phyloP scores from a whole-genome alignment of 2,797 vertebrate genomes.

The Xyrichtys novacula region DNA sequence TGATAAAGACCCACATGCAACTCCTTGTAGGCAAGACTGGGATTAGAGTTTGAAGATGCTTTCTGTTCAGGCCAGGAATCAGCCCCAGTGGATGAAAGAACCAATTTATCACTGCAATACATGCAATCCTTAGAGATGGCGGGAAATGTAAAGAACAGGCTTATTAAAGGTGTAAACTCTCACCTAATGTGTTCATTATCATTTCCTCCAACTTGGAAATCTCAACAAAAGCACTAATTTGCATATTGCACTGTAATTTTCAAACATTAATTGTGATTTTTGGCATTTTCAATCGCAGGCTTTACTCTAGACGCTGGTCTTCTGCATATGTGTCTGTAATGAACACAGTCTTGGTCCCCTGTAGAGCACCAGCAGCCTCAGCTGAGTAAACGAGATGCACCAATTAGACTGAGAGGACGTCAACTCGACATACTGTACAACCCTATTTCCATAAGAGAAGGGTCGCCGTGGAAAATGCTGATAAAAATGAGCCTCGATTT shows the following conservation, averaged over 20 bases:
- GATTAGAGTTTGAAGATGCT: constrained; percentile 34
- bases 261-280: constrained; percentile 25
- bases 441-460: too few relatives aligned
- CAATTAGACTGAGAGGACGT: constrained; percentile 62
- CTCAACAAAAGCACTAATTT: neutral
- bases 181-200: neutral
- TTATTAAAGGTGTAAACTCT: constrained; percentile 6
- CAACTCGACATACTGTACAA: constrained; percentile 45
- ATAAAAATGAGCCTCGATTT: too few relatives aligned
- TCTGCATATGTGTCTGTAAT: constrained; percentile 41
- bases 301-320: constrained; percentile 25
- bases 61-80: constrained; percentile 25
- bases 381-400: constrained; percentile 43
- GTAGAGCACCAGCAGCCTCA: constrained; percentile 38
- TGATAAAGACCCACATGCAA: constrained; percentile 34
- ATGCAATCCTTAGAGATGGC: constrained; percentile 44
- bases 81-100: constrained; percentile 43
- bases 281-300: constrained; percentile 1
- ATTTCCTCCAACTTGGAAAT: neutral
- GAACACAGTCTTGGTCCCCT: constrained; percentile 52
- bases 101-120: constrained; percentile 55
- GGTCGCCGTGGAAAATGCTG: too few relatives aligned
- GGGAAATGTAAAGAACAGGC: neutral
- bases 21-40: constrained; percentile 15
- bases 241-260: constrained; percentile 8